A percentile compares a stretch with the other conserved stretches of the same genome.
Evolutionary conservation across 2,797 vertebrate species (phyloP).

Genomic region (Enteromius radiatus): DNA sequence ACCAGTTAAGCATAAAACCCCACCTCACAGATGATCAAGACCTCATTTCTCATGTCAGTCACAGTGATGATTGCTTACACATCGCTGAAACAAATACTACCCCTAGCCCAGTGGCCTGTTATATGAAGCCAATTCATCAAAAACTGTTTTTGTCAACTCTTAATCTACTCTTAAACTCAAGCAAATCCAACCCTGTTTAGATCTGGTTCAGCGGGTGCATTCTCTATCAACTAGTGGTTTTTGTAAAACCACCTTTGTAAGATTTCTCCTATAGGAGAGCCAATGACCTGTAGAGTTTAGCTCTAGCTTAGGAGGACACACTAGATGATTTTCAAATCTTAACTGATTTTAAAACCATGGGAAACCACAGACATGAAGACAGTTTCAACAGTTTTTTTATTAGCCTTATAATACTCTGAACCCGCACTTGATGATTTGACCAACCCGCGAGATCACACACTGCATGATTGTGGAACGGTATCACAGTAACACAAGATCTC

Average conservation of each 20-base stretch:
- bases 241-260: not conserved
- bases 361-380: not conserved
- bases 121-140: not conserved
- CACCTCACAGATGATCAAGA: not conserved
- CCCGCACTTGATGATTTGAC: not conserved
- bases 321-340: slow-evolving; percentile 1
- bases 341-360: not conserved
- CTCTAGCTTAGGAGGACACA: not conserved
- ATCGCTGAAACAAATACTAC: not conserved
- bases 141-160: not conserved
- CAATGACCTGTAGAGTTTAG: not conserved
- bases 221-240: not conserved
- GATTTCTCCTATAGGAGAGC: not conserved
- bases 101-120: not conserved
- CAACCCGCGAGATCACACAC: not conserved
- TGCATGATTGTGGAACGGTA: not conserved
- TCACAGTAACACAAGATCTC: not conserved
- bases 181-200: not conserved
- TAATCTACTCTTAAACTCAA: not conserved
- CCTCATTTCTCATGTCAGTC: not conserved
- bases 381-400: not conserved
- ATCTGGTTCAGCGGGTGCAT: not conserved
- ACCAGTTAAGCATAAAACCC: not conserved
- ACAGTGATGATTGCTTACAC: not conserved
- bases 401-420: not conserved